Percentiles rank a stretch among this genome's conserved stretches.
These are phyloP conservation scores for Mesorhabditis sp. DNA, from an alignment of 2,888 invertebrate genomes.

Conservation along the genomic window DNA sequence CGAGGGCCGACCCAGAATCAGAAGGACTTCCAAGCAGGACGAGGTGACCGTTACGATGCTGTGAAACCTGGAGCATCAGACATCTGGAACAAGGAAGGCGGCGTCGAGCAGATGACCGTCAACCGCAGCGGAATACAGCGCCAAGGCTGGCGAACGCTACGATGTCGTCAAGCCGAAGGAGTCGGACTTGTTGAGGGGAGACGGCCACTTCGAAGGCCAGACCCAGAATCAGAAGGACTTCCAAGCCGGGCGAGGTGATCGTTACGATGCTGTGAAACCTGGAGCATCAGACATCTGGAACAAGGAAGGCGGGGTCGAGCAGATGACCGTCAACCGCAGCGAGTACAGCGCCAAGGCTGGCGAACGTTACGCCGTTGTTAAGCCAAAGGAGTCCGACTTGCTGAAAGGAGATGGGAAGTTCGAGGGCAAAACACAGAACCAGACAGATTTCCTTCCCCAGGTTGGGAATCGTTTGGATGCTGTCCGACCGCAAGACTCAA, in stretches of 20 bases:
- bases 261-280: constrained; percentile 15
- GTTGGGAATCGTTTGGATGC: constrained; percentile 24
- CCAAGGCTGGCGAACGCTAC: constrained; percentile 13
- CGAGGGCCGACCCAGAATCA: constrained; percentile 16
- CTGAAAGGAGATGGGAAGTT: constrained; percentile 18
- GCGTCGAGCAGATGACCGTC: background rate
- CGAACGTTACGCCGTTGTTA: constrained; percentile 11
- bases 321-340: constrained; percentile 7
- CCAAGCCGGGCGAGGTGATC: constrained; percentile 25
- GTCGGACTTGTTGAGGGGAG: constrained; percentile 8
- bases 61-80: constrained; percentile 9
- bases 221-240: constrained; percentile 23
- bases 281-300: constrained; percentile 10
- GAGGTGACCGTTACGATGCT: constrained; percentile 20
- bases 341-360: constrained; percentile 12
- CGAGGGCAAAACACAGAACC: constrained; percentile 17
- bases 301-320: background rate
- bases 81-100: constrained; percentile 6
- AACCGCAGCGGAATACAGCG: constrained; percentile 10
- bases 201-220: constrained; percentile 19
- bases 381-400: constrained; percentile 10
- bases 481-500: constrained; percentile 16
- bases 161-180: constrained; percentile 14
- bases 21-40: constrained; percentile 18
- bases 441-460: constrained; percentile 21